Conservation (phyloP, 2,888 invertebrate genomes). For the Drosophila colorata region DNA sequence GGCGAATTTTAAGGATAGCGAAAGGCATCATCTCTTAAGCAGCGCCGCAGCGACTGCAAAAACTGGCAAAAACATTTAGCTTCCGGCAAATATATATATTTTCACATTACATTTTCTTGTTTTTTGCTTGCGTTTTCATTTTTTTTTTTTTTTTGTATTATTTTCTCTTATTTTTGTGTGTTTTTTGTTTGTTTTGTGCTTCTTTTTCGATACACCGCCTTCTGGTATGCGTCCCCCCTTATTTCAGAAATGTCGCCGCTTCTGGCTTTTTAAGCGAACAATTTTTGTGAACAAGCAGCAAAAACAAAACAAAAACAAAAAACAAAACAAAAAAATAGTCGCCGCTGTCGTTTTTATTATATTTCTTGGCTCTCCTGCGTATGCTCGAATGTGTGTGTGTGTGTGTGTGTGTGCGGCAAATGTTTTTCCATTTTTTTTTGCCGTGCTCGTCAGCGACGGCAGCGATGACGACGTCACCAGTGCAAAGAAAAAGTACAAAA, state of each 20-base stretch:
- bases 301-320: slow-evolving; percentile 26
- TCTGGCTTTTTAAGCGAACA: slow-evolving; percentile 53
- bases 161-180: slow-evolving; percentile 19
- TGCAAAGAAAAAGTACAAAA: slow-evolving; percentile 54
- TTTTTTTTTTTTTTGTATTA: slow-evolving; percentile 11
- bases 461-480: slow-evolving; percentile 32
- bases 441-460: slow-evolving; percentile 36
- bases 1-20: slow-evolving; percentile 20
- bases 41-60: slow-evolving; percentile 19
- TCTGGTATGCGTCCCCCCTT: neutral
- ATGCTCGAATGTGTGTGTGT: slow-evolving; percentile 18
- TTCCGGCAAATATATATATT: slow-evolving; percentile 74
- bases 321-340: slow-evolving; percentile 39
- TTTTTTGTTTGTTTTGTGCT: slow-evolving; percentile 12
- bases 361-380: slow-evolving; percentile 53
- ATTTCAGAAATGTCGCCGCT: slow-evolving; percentile 13
- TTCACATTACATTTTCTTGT: slow-evolving; percentile 66
- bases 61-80: slow-evolving; percentile 70
- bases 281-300: slow-evolving; percentile 57
- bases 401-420: slow-evolving; percentile 1
- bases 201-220: slow-evolving; percentile 44
- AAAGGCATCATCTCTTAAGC: slow-evolving; percentile 12
- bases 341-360: slow-evolving; percentile 73
- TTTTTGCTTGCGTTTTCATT: slow-evolving; percentile 19
- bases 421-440: slow-evolving; percentile 9